phyloP scores from a whole-genome alignment of 2,113 vertebrate species.

The Pomatostomus ruficeps region DNA sequence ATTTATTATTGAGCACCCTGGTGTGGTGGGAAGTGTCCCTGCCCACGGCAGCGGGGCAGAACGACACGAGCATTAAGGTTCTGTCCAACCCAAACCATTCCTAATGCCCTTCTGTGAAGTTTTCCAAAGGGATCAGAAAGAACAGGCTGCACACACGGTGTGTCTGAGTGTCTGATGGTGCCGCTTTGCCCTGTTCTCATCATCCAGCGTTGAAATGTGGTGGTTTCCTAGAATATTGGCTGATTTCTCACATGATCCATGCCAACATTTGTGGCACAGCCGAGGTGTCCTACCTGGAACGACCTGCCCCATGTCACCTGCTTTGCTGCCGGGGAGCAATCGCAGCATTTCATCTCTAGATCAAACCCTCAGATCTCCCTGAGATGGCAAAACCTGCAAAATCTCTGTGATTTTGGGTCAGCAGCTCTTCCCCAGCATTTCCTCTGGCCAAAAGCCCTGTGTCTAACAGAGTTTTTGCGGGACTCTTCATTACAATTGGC shows the following conservation, averaged over 20 bases:
- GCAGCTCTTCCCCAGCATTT: not conserved
- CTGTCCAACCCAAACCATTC: not conserved
- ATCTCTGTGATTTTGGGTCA: not conserved
- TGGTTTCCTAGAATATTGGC: not conserved
- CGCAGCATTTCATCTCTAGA: rapidly evolving
- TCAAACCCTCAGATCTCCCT: not conserved
- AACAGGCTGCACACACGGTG: not conserved
- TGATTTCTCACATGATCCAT: not conserved
- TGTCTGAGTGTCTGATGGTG: rapidly evolving
- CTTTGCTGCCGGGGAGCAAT: not conserved
- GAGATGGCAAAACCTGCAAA: not conserved
- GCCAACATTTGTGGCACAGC: not conserved
- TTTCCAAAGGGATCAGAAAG: not conserved
- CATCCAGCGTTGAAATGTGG: not conserved
- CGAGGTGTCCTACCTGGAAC: not conserved
- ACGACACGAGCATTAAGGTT: not conserved
- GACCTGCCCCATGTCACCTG: not conserved
- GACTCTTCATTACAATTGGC: not conserved
- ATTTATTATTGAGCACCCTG: not conserved
- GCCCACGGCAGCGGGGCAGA: not conserved
- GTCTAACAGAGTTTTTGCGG: not conserved
- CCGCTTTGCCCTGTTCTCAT: not conserved
- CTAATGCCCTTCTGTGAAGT: not conserved
- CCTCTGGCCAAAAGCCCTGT: not conserved
- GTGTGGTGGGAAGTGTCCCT: not conserved